Base-by-base conservation (phyloP, 2,113 vertebrate species). In the Mixornis gularis region DNA sequence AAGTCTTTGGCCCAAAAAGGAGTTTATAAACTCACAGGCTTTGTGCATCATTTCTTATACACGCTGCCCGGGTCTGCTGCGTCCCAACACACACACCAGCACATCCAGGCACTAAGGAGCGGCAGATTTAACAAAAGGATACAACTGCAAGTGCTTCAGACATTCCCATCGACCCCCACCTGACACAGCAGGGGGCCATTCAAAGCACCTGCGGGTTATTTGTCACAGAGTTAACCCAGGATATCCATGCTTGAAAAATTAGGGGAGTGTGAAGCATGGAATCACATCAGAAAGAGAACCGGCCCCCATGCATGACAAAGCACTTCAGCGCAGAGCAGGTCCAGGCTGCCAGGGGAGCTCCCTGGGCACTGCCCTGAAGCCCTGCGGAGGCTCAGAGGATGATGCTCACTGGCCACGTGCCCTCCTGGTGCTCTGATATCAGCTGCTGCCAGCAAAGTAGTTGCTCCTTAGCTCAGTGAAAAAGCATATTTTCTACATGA, bases 1-100 rank as follows among this genome's bases (percentile, higher is more conserved):
- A 91, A 91, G 49, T 25, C 77, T 85, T 69, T 94, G 85, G 91
- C 91, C 84, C 65, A 62, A 79, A 71, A 65, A 87, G 38, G 29
- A 91, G 74, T 92, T 87, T 82, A 82, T 91, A 91, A 94, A 87
- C 81, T 91, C 70, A 5, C 41, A 53, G 82, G 34, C 58, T 94
- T 65, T 76, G 89, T 89, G 91, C 91, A 95, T 94, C 74, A 72
- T 89, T 91, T 82, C 70, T 87, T 62, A 21, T 43, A 8, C 5
- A 0, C 5, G 8, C 56, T 44, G 15, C 66, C 53, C 7, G 12
- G 40, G 48, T 65, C 73, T 95, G 89, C 24, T 84, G 62, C 70
- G 48, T 65, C 81, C 80, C 78, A 44, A 5, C n/a, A 52, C 65
- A 43, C 51, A 19, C 58, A 59, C 22, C 14, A 89, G 58, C 59